These are phyloP conservation scores for Spodoptera exigua DNA, from an alignment of 2,888 invertebrate genomes.

Conservation along the genomic window DNA sequence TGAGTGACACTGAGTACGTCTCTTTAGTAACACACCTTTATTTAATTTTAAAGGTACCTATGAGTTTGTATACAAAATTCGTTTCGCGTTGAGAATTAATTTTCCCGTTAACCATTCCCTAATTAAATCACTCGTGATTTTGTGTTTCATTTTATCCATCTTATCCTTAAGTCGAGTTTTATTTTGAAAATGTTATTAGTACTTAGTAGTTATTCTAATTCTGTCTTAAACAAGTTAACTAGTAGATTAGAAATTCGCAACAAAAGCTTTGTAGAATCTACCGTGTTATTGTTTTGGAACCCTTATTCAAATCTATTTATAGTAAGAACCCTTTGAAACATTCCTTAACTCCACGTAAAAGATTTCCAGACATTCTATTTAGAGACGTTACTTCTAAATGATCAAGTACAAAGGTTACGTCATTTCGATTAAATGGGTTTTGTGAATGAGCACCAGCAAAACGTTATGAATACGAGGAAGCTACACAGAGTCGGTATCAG, in stretches of 20 bases:
- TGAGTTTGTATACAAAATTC: conserved; percentile 37
- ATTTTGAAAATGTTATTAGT: conserved; percentile 13
- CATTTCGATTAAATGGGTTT: conserved; percentile 53
- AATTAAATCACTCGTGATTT: conserved; percentile 42
- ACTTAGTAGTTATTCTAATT: background rate
- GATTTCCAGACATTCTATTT: too few relatives aligned
- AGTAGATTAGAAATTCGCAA: background rate
- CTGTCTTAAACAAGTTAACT: too few relatives aligned
- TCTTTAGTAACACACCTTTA: conserved; percentile 20
- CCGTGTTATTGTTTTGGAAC: background rate
- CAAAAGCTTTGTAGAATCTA: background rate
- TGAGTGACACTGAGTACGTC: conserved; percentile 40
- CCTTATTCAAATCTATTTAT: too few relatives aligned
- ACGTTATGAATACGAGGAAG: conserved; percentile 72
- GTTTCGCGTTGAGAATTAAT: conserved; percentile 36
- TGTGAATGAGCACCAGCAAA: conserved; percentile 61
- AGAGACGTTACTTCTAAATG: background rate
- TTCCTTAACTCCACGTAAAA: too few relatives aligned
- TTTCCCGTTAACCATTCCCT: conserved; percentile 48
- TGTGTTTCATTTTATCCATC: conserved; percentile 27
- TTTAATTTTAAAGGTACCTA: conserved; percentile 39
- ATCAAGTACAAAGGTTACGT: conserved; percentile 33
- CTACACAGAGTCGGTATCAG: conserved; percentile 78
- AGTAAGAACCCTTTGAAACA: background rate
- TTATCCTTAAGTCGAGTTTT: conserved; percentile 22